A percentile compares a stretch with the other conserved stretches of the same genome.
These are phyloP conservation scores for Andrena minutula DNA, from an alignment of 2,888 invertebrate species.

Conservation along the genomic window DNA sequence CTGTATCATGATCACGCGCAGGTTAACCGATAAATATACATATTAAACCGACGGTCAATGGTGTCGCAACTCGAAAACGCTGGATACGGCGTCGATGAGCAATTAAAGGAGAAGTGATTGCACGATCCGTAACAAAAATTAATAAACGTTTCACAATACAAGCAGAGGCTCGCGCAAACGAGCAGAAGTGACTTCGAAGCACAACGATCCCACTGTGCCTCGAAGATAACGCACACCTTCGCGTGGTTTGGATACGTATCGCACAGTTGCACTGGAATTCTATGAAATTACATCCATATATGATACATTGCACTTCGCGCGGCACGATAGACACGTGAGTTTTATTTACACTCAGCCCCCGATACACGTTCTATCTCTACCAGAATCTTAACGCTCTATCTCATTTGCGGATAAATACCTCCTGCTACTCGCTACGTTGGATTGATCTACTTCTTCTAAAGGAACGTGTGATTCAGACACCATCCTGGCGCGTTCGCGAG, in stretches of 20 bases:
- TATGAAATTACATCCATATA: slow-evolving; percentile 51
- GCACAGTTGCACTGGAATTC: slow-evolving; percentile 35
- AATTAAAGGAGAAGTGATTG: neutral
- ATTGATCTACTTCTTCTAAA: slow-evolving; percentile 37
- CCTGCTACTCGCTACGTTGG: slow-evolving; percentile 34
- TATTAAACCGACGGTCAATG: neutral
- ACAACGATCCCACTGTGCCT: slow-evolving; percentile 34
- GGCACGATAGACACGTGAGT: slow-evolving; percentile 39
- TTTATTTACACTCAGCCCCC: slow-evolving; percentile 48
- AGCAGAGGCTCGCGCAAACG: neutral
- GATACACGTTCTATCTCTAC: slow-evolving; percentile 35
- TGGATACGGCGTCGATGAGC: neutral
- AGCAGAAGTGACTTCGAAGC: slow-evolving; percentile 4
- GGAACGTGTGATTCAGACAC: slow-evolving; percentile 28
- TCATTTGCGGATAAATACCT: slow-evolving; percentile 35
- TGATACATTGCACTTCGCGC: slow-evolving; percentile 53
- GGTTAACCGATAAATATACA: neutral
- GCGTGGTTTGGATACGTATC: slow-evolving; percentile 22
- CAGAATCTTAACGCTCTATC: slow-evolving; percentile 39
- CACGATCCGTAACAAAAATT: neutral
- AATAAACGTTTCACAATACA: neutral
- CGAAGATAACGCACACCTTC: slow-evolving; percentile 28
- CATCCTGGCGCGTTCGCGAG: neutral
- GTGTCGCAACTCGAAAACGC: neutral
- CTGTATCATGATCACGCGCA: neutral